phyloP scores from a whole-genome alignment of 1,140 invertebrate species.

The Berghia stephanieae region DNA sequence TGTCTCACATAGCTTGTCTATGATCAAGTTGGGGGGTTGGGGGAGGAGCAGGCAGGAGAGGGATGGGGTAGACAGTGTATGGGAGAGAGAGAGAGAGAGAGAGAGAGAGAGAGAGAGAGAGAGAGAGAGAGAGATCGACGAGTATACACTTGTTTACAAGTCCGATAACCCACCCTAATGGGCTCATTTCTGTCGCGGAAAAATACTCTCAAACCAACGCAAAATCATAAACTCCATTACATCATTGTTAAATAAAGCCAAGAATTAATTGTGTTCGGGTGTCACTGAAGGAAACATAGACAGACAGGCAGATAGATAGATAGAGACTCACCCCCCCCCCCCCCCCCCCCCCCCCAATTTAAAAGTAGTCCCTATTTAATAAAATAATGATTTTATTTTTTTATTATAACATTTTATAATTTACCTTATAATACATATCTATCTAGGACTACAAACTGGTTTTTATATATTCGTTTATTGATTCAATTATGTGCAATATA shows the following conservation, averaged over 20 bases:
- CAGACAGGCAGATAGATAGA: constrained; percentile 19
- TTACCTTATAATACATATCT: neutral
- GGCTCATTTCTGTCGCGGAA: neutral
- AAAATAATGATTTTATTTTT: neutral
- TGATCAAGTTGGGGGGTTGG: too few species aligned
- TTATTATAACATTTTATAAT: neutral
- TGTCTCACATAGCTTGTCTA: too few species aligned
- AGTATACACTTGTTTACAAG: neutral
- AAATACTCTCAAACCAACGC: too few species aligned
- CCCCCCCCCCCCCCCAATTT: too few species aligned
- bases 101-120: constrained; percentile 10
- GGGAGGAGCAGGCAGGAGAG: neutral
- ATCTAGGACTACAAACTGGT: neutral
- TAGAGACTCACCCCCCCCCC: too few species aligned
- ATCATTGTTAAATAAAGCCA: neutral
- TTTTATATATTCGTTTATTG: too few species aligned
- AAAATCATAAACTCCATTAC: neutral
- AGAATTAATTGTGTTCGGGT: neutral
- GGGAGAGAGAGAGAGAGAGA: neutral
- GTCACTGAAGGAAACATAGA: constrained; percentile 19
- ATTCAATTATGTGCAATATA: too few species aligned
- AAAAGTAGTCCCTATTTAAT: neutral
- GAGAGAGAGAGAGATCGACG: constrained; percentile 8
- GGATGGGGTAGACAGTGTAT: neutral
- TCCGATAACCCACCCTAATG: too few species aligned